phyloP scores from a whole-genome alignment of 2,888 invertebrate species.

The Dryobotodes eremita region DNA sequence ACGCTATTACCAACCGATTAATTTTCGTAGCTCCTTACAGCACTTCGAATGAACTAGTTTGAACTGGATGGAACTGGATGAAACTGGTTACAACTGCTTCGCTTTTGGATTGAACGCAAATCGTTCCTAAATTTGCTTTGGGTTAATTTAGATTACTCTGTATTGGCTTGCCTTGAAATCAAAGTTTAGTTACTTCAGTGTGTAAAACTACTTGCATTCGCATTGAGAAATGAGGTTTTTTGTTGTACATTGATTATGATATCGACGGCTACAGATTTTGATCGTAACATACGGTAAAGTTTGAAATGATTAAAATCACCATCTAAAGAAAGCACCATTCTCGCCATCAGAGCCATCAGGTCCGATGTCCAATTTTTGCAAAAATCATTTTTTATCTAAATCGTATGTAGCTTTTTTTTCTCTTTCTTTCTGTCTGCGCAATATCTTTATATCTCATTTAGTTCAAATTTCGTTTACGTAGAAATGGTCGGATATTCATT shows the following conservation, averaged over 20 bases:
- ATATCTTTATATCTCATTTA: no score
- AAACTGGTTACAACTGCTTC: conserved; percentile 59
- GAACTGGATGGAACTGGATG: conserved; percentile 54
- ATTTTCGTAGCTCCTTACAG: conserved; percentile 40
- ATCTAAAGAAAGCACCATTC: neutral
- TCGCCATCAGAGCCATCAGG: no score
- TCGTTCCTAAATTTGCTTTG: conserved; percentile 50
- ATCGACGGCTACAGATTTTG: no score
- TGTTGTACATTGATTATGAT: neutral
- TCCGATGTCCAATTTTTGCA: no score
- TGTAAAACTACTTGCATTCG: neutral
- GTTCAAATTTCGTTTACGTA: no score
- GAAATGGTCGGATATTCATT: no score
- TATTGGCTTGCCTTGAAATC: conserved; percentile 34
- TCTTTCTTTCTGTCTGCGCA: no score
- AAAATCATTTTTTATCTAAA: no score
- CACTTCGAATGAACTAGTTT: conserved; percentile 57
- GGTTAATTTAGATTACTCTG: conserved; percentile 54
- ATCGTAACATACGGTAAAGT: no score
- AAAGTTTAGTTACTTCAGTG: neutral
- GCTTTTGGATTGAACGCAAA: conserved; percentile 61
- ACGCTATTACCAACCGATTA: conserved; percentile 34
- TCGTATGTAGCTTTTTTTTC: no score
- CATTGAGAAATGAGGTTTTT: neutral
- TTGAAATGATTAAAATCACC: neutral